Evolutionary conservation across 2,113 vertebrate species (phyloP).

Genomic region (Sinocyclocheilus anshuiensis): DNA sequence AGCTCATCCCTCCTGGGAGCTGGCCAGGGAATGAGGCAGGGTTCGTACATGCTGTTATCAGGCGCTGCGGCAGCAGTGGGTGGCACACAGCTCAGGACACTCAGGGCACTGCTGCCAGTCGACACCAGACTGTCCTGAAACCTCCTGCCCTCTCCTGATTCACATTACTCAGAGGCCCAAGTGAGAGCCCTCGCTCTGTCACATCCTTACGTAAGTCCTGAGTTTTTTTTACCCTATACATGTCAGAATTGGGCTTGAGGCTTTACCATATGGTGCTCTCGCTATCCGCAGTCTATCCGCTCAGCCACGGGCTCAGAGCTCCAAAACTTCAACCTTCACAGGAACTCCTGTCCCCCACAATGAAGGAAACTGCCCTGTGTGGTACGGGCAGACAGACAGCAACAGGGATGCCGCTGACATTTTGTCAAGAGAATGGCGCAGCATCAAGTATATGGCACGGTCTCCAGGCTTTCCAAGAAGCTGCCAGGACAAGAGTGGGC

Average conservation of each 20-base stretch:
- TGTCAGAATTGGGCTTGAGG: conserved; percentile 42
- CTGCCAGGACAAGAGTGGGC: conserved; percentile 44
- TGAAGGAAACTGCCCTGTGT: conserved; percentile 45
- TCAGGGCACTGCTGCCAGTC: not conserved
- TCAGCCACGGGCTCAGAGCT: conserved; percentile 9
- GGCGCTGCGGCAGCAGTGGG: not conserved
- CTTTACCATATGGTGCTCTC: conserved; percentile 52
- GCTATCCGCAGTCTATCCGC: not conserved
- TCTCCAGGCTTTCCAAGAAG: conserved; percentile 12
- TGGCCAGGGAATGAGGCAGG: not conserved
- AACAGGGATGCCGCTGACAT: conserved; percentile 28
- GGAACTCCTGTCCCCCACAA: conserved; percentile 34
- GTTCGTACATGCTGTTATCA: not conserved
- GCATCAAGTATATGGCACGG: not conserved
- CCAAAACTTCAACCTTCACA: conserved; percentile 39
- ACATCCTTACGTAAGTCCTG: conserved; percentile 52
- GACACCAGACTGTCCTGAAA: not conserved
- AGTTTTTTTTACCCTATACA: conserved; percentile 39
- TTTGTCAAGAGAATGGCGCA: conserved; percentile 23
- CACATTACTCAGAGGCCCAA: conserved; percentile 12
- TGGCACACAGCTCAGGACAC: not conserved
- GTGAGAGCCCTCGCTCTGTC: conserved; percentile 27
- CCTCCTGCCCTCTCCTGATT: not conserved
- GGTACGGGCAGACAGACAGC: conserved; percentile 5
- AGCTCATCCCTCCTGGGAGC: not conserved